A percentile compares a stretch with the other conserved stretches of the same genome.
These are phyloP conservation scores for Acanthopleura granulata DNA, from an alignment of 2,888 invertebrate genomes.

Conservation along the genomic window DNA sequence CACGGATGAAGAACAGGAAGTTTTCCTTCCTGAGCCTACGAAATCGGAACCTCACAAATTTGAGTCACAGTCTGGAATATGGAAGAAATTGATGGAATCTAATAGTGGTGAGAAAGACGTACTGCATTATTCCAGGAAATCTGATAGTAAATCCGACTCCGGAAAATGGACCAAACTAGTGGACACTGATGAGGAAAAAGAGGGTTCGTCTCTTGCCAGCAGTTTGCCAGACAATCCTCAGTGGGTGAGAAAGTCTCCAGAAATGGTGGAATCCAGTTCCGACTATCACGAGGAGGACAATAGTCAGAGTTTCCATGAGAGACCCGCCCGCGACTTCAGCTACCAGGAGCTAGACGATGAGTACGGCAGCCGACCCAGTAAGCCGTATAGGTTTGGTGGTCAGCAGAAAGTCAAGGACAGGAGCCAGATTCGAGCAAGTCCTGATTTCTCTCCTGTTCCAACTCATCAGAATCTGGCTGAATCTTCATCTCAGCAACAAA, in stretches of 20 bases:
- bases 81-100: conserved; percentile 13
- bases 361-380: conserved; percentile 58
- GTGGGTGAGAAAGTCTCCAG: conserved; percentile 18
- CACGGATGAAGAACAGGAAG: conserved; percentile 62
- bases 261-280: conserved; percentile 56
- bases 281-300: conserved; percentile 67
- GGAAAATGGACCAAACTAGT: conserved; percentile 81
- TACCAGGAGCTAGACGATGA: conserved; percentile 67
- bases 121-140: background rate
- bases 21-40: background rate
- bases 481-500: conserved; percentile 10
- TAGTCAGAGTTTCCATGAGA: conserved; percentile 68
- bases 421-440: conserved; percentile 26
- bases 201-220: background rate
- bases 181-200: conserved; percentile 62
- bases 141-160: conserved; percentile 64
- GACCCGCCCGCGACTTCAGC: conserved; percentile 49
- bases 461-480: background rate
- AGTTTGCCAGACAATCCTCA: background rate
- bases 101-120: background rate
- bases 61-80: conserved; percentile 3
- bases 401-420: conserved; percentile 28
- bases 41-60: background rate
- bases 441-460: conserved; percentile 18
- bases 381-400: conserved; percentile 20